Base-by-base conservation (phyloP, 2,797 vertebrate species). In the Myotis vivesi region DNA sequence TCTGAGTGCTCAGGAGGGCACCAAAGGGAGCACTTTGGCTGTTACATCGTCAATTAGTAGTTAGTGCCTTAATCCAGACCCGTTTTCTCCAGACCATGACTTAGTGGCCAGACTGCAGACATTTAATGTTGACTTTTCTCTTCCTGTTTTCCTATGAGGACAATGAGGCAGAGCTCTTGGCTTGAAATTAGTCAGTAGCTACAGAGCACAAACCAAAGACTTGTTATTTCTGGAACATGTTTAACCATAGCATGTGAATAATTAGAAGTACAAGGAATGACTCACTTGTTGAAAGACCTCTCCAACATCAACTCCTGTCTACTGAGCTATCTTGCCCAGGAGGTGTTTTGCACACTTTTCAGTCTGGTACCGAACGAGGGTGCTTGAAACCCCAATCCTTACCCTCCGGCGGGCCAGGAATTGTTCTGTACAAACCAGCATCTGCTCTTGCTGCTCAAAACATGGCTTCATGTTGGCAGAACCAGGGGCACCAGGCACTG, bases 201-300 rank as follows among this genome's bases (percentile, higher is more conserved):
- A 41, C 93, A 84, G 89, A 87, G 91, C 86, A 77, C 62, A 96
- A 76, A 95, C 93, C 80, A 87, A 80, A 95, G 87, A 95, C 94
- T 83, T 96, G 94, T 97, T 97, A 87, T 95, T 98, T 97, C 96
- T 97, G 94, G 95, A 98, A 90, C 94, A 81, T 91, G 94, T 72
- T 81, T 87, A 89, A 87, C 87, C 22, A 46, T 71, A 66, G 9
- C 75, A 97, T 89, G 79, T 64, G 97, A 97, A 96, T 95, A 96
- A 96, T 95, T 96, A 92, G 81, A 91, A 85, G 84, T 68, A 91
- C 89, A 92, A 93, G 94, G 94, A 91, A 49, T 97, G 97, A 97
- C 82, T 97, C 96, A 94, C 62, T 96, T 87, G 84, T 93, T 44
- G 49, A 87, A 86, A 94, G 94, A 38, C 59, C 66, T 96, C 91